These are phyloP conservation scores for Invenusta paracnida DNA, from an alignment of 2,888 invertebrate genomes.

Conservation along the genomic window DNA sequence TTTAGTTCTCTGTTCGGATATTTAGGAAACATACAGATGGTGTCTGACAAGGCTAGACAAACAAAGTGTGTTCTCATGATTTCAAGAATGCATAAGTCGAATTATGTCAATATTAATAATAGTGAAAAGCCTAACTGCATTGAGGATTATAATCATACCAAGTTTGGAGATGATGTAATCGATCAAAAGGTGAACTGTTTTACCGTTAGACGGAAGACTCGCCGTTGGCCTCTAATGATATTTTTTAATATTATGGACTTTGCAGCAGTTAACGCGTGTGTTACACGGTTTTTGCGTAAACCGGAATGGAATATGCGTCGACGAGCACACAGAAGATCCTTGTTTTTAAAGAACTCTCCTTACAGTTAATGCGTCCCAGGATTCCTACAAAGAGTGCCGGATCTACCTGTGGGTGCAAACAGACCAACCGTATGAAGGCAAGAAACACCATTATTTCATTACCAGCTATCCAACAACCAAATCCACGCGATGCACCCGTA, in stretches of 20 bases:
- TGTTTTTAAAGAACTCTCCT: not conserved
- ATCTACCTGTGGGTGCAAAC: not conserved
- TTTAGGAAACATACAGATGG: not conserved
- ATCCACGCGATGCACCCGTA: not conserved
- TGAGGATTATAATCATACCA: not conserved
- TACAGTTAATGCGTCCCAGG: not conserved
- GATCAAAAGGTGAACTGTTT: not conserved
- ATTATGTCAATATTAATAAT: not conserved
- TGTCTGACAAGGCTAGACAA: not conserved
- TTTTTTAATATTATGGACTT: not conserved
- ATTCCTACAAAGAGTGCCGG: no score
- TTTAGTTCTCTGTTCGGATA: not conserved
- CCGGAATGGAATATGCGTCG: not conserved
- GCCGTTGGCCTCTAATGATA: not conserved
- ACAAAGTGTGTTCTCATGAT: not conserved
- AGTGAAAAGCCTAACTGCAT: not conserved
- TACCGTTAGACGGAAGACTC: not conserved
- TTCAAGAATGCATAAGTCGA: not conserved
- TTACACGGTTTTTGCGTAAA: not conserved
- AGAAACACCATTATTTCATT: not conserved
- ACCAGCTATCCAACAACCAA: not conserved
- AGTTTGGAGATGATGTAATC: not conserved
- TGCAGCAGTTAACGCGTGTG: not conserved
- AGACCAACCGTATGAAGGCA: not conserved
- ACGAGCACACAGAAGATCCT: not conserved